phyloP scores from a whole-genome alignment of 2,113 vertebrate genomes.

The Phodopus roborovskii region DNA sequence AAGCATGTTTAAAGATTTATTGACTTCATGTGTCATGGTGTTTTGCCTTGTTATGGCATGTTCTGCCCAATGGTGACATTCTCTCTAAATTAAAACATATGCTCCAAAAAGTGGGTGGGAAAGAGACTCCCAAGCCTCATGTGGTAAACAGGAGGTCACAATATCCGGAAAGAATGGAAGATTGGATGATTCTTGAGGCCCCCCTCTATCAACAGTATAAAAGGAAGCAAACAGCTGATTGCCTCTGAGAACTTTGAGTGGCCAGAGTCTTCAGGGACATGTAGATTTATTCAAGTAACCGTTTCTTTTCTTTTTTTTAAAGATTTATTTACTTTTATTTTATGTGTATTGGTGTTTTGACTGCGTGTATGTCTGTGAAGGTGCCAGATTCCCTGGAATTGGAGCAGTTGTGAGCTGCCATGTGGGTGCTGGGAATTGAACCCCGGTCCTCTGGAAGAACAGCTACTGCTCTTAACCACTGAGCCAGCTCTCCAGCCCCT shows the following conservation, averaged over 20 bases:
- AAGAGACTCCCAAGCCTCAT: neutral
- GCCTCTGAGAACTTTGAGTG: neutral
- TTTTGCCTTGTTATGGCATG: neutral
- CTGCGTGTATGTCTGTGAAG: too few species aligned
- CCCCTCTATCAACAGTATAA: neutral
- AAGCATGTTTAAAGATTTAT: neutral
- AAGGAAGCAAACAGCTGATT: neutral
- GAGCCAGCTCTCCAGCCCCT: too few species aligned
- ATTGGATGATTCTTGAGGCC: neutral
- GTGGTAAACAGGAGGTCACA: neutral
- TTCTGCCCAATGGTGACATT: neutral
- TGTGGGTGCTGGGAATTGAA: too few species aligned
- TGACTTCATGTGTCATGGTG: neutral
- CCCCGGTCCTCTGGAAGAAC: too few species aligned
- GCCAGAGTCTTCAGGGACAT: neutral
- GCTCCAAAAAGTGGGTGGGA: neutral
- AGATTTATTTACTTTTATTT: too few species aligned
- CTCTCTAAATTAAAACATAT: neutral
- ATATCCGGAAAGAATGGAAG: neutral
- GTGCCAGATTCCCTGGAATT: too few species aligned
- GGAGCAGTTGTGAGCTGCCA: too few species aligned
- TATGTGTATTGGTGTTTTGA: too few species aligned
- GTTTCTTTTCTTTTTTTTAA: neutral
- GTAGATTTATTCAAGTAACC: neutral
- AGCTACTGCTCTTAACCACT: too few species aligned